Conservation (phyloP, 1,140 invertebrate genomes). For the Pogonomyrmex barbatus region DNA sequence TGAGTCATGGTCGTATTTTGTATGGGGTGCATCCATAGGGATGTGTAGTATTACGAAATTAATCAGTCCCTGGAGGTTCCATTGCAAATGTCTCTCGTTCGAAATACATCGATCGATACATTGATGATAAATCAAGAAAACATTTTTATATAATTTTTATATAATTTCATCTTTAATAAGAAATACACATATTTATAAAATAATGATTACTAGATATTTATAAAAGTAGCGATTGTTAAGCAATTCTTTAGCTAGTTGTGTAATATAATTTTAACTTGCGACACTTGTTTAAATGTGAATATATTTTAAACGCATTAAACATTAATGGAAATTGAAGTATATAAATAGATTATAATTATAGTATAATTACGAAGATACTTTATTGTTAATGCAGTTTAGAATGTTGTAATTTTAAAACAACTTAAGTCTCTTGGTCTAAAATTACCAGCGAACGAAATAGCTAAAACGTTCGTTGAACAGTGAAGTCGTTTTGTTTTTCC, state of each 20-base stretch:
- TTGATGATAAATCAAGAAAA: neutral
- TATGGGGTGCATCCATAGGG: conserved; percentile 20
- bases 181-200: neutral
- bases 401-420: neutral
- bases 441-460: neutral
- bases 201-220: neutral
- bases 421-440: neutral
- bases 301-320: neutral
- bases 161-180: neutral
- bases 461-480: conserved; percentile 19
- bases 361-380: neutral
- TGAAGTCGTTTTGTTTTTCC: conserved; percentile 48
- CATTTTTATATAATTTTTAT: neutral
- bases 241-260: neutral
- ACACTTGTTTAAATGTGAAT: neutral
- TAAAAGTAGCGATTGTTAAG: neutral
- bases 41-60: conserved; percentile 33
- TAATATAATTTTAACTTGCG: neutral
- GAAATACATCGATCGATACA: conserved; percentile 16
- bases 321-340: conserved; percentile 7
- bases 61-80: neutral
- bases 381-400: neutral
- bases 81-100: neutral
- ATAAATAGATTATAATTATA: no score
- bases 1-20: conserved; percentile 40